A percentile compares a stretch with the other conserved stretches of the same genome.
Evolutionary conservation across 1,140 invertebrate genomes (phyloP).

Genomic region (Thaumatotibia leucotreta): DNA sequence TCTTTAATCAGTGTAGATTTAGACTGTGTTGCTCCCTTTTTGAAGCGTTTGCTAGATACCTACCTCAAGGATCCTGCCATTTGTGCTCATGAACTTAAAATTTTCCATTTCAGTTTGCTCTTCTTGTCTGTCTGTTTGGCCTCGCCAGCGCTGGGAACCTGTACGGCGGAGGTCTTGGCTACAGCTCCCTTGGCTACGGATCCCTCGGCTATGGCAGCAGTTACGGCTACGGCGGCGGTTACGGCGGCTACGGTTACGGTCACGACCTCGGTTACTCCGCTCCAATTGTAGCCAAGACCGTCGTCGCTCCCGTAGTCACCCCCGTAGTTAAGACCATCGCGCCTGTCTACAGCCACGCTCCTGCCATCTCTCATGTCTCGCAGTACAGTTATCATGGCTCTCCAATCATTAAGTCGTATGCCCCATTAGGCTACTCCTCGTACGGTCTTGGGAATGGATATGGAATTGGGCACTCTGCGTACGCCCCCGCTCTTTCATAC

Average conservation of each 20-base stretch:
- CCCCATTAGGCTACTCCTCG: constrained; percentile 15
- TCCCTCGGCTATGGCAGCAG: constrained; percentile 16
- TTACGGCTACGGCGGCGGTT: constrained; percentile 21
- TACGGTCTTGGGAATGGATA: constrained; percentile 1
- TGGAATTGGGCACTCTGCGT: constrained; percentile 11
- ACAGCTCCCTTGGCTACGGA: constrained; percentile 15
- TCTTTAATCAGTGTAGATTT: not conserved
- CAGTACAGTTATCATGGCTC: constrained; percentile 8
- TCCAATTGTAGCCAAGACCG: constrained; percentile 22
- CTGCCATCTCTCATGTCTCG: not conserved
- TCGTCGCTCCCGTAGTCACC: not conserved
- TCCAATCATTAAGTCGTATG: constrained; percentile 33
- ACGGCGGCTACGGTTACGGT: constrained; percentile 20
- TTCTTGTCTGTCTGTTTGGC: constrained; percentile 28
- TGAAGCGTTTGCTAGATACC: no score
- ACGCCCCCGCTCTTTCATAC: constrained; percentile 18
- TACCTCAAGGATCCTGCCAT: not conserved
- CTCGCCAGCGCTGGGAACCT: constrained; percentile 29
- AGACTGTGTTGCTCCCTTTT: not conserved
- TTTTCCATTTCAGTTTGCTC: constrained; percentile 27
- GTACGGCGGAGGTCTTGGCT: constrained; percentile 25
- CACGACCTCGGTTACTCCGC: constrained; percentile 32
- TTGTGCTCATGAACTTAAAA: not conserved
- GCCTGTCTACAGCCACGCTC: not conserved
- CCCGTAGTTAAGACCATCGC: not conserved